These are phyloP conservation scores for Epizoanthus fatuus DNA, from an alignment of 92 coral and sea anemone species.

Conservation along the genomic window DNA sequence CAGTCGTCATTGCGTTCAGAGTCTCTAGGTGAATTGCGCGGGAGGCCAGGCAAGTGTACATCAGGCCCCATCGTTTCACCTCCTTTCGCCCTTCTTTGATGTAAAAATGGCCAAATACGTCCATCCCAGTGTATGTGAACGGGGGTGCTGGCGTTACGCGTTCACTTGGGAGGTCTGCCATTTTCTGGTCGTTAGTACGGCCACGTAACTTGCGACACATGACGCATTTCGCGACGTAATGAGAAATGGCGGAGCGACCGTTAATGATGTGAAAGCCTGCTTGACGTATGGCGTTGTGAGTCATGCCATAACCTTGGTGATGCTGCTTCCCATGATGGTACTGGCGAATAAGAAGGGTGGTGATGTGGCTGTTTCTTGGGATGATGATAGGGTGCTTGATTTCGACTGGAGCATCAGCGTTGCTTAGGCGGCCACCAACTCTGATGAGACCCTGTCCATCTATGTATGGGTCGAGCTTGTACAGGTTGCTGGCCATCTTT, in stretches of 20 bases:
- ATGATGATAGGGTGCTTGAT: slow-evolving; percentile 57
- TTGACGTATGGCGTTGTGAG: slow-evolving; percentile 52
- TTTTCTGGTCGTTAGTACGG: slow-evolving; percentile 45
- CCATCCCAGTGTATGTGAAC: slow-evolving; percentile 52
- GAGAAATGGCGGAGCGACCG: slow-evolving; percentile 45
- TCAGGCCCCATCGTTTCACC: slow-evolving; percentile 38
- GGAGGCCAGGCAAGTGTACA: slow-evolving; percentile 18
- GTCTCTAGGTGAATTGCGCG: slow-evolving; percentile 34
- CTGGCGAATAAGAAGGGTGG: slow-evolving; percentile 43
- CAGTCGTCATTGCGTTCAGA: slow-evolving; percentile 12
- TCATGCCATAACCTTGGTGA: slow-evolving; percentile 45
- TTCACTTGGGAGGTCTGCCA: slow-evolving; percentile 54
- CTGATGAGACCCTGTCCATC: slow-evolving; percentile 61
- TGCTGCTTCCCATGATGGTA: slow-evolving; percentile 42
- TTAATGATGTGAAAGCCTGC: slow-evolving; percentile 53
- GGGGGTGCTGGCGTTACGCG: slow-evolving; percentile 48
- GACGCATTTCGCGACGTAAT: slow-evolving; percentile 37
- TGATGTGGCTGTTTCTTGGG: slow-evolving; percentile 49
- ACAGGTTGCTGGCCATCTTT: slow-evolving; percentile 24
- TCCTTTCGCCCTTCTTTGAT: slow-evolving; percentile 7
- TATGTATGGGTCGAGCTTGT: slow-evolving; percentile 58
- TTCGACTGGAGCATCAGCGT: slow-evolving; percentile 33
- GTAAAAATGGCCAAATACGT: slow-evolving; percentile 32
- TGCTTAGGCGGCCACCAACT: slow-evolving; percentile 62
- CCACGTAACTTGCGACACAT: slow-evolving; percentile 52